Conservation (phyloP, 2,113 vertebrate genomes). For the Enhydra lutris region DNA sequence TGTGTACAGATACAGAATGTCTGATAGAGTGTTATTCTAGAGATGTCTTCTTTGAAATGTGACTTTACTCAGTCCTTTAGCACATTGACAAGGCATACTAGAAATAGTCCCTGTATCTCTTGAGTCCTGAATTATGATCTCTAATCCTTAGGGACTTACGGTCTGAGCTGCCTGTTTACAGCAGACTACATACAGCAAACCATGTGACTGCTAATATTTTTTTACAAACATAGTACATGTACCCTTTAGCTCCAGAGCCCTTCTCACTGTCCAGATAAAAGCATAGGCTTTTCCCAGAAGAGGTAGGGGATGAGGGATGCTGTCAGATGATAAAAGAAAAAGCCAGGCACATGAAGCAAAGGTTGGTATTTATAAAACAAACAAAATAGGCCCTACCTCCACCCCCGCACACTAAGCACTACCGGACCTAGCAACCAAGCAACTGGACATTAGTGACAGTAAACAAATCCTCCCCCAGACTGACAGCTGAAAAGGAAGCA, state of each 20-base stretch:
- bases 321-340: neutral
- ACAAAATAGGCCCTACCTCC: neutral
- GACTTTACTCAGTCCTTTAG: neutral
- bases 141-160: neutral
- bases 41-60: neutral
- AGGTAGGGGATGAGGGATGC: neutral
- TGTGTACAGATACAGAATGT: neutral
- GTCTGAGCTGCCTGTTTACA: neutral
- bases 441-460: neutral
- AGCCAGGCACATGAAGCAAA: neutral
- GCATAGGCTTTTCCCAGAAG: neutral
- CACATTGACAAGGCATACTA: neutral
- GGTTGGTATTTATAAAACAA: slow-evolving; percentile 42
- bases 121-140: neutral
- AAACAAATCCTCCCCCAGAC: slow-evolving; percentile 59
- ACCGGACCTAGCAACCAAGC: neutral
- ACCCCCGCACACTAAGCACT: neutral
- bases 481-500: slow-evolving; percentile 61
- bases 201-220: neutral
- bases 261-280: slow-evolving; percentile 12
- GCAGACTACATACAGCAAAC: neutral
- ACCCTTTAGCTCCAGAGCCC: neutral
- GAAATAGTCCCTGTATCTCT: neutral
- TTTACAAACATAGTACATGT: neutral
- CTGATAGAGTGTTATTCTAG: neutral